These are phyloP conservation scores for Seira musarum DNA, from an alignment of 2,888 invertebrate species.

Conservation along the genomic window DNA sequence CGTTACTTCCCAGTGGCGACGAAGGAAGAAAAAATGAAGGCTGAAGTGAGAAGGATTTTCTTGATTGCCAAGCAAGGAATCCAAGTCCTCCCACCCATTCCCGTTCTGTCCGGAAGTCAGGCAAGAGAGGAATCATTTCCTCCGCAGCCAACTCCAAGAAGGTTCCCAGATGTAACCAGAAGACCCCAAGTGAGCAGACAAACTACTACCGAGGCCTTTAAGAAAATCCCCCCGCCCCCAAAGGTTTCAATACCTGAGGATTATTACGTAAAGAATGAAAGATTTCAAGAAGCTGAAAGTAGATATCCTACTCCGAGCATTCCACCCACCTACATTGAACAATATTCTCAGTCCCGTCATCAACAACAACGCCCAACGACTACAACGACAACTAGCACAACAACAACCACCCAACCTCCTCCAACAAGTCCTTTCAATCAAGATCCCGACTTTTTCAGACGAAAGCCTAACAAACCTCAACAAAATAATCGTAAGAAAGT, in stretches of 20 bases:
- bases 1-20: constrained; percentile 40
- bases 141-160: constrained; percentile 22
- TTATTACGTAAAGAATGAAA: constrained; percentile 47
- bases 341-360: constrained; percentile 13
- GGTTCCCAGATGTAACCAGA: constrained; percentile 28
- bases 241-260: constrained; percentile 48
- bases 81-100: constrained; percentile 46
- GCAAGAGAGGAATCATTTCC: not conserved
- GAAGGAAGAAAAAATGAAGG: constrained; percentile 40
- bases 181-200: constrained; percentile 13
- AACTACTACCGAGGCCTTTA: constrained; percentile 25
- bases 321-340: constrained; percentile 38
- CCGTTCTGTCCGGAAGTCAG: constrained; percentile 23
- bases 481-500: constrained; percentile 39
- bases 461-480: constrained; percentile 43
- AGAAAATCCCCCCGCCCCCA: constrained; percentile 38
- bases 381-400: constrained; percentile 26
- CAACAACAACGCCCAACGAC: constrained; percentile 7
- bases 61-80: constrained; percentile 49
- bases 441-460: constrained; percentile 32
- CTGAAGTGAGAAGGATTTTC: constrained; percentile 41
- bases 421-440: constrained; percentile 12
- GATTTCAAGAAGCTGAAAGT: constrained; percentile 54
- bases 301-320: constrained; percentile 41
- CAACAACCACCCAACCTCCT: constrained; percentile 31